Evolutionary conservation across 2,888 invertebrate species (phyloP), one percentile per base, ranked within the genome.

Genomic region (Drosophila subsilvestris): DNA sequence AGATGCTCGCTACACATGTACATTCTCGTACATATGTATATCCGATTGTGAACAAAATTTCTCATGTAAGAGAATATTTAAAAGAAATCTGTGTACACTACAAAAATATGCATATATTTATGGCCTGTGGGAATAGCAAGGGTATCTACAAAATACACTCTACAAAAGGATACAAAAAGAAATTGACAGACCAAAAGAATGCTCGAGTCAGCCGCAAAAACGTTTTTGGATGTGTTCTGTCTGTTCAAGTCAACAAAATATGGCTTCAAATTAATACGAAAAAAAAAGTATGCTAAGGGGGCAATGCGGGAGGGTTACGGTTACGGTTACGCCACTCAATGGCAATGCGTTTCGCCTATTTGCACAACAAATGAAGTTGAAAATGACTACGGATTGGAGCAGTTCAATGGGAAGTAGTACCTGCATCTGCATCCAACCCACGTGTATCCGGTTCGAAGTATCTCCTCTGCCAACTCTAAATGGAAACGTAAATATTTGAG

Each of bases 341-440:
- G 44, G 73, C 79, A 65, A 75, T 83, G 68, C 73, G 75, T 71
- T 77, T 80, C 76, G 86, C 84, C 77, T 88, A 86, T 86, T 86
- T 86, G 84, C 88, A 66, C 88, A 88, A 79, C 76, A 86, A 86
- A 86, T 88, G 86, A 86, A 86, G 86, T 78, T 78, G 80, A 83
- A 88, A 86, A 86, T 86, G 76, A 79, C 74, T 74, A 76, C 37
- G 45, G 69, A 49, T 42, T 47, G 61, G 51, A 54, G 72, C n/a
- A 48, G 45, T 29, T 69, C 27, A 32, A 18, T 25, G 47, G 37
- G 20, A 18, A 29, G 27, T 43, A 29, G 27, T 43, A 17, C 56
- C 63, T 49, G 29, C 55, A 17, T 18, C 12, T 3, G 9, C 27
- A 9, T 3, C 10, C 12, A 12, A 12, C 9, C 22, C 22, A 2